A percentile compares a stretch with the other conserved stretches of the same genome.
phyloP scores from a whole-genome alignment of 1,140 invertebrate species.

The Delia radicum region DNA sequence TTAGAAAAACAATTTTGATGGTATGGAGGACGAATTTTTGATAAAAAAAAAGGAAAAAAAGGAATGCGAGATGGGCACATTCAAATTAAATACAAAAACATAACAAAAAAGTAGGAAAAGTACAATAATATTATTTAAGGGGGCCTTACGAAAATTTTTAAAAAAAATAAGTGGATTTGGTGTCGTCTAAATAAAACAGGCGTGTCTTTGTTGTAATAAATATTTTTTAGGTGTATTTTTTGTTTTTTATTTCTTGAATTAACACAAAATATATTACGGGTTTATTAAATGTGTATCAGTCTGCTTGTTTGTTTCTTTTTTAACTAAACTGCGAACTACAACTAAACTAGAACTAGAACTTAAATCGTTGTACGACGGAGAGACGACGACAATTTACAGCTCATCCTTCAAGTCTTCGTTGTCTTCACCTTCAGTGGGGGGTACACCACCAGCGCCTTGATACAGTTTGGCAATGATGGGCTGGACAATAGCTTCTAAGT shows the following conservation, averaged over 20 bases:
- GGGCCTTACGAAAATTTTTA: no score
- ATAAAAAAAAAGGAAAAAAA: not conserved
- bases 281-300: conserved; percentile 30
- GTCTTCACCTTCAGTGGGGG: conserved; percentile 65
- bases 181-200: not conserved
- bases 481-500: conserved; percentile 91
- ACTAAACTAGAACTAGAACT: conserved; percentile 27
- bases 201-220: conserved; percentile 18
- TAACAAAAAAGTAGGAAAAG: no score
- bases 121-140: no score
- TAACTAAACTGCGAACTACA: conserved; percentile 29
- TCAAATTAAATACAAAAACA: no score
- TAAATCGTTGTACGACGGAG: not conserved
- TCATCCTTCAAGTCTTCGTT: conserved; percentile 85
- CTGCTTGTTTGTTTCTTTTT: conserved; percentile 28
- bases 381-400: conserved; percentile 64
- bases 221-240: conserved; percentile 25
- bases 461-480: conserved; percentile 98
- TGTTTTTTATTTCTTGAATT: conserved; percentile 19
- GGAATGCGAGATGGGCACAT: not conserved
- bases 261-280: conserved; percentile 28
- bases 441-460: conserved; percentile 77
- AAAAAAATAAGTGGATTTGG: conserved; percentile 1
- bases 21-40: not conserved
- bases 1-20: not conserved